Conservation (phyloP, 2,888 invertebrate genomes). For the Patella caerulea region DNA sequence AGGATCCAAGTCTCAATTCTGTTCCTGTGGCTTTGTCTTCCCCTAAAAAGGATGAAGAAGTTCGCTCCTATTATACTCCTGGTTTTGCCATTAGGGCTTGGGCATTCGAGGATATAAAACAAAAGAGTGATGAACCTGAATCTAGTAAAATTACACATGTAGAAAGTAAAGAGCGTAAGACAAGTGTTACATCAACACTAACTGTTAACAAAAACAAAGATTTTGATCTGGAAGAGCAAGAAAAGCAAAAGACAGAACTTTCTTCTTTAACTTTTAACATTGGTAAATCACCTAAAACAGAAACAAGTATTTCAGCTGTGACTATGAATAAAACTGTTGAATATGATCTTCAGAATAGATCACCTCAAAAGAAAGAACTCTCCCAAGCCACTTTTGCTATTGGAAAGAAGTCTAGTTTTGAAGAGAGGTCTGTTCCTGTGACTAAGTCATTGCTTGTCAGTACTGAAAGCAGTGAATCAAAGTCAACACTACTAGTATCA, state of each 20-base stretch:
- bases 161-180: constrained; percentile 1
- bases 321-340: neutral
- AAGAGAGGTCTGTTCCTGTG: neutral
- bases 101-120: constrained; percentile 34
- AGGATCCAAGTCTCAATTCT: neutral
- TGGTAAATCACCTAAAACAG: neutral
- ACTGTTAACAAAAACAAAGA: constrained; percentile 8
- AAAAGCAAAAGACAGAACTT: neutral
- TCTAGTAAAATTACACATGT: neutral
- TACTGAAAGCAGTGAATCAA: neutral
- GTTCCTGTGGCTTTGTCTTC: neutral
- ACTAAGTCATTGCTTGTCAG: neutral
- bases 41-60: neutral
- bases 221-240: neutral
- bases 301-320: neutral
- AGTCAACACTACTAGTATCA: too few species aligned
- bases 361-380: constrained; percentile 7
- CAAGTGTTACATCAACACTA: constrained; percentile 1
- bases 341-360: neutral
- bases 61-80: constrained; percentile 25
- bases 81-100: constrained; percentile 36
- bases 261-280: neutral
- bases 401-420: neutral
- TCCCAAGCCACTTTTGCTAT: neutral
- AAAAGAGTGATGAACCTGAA: constrained; percentile 18